phyloP scores from a whole-genome alignment of 2,113 vertebrate species.

The Tachuris rubrigastra region DNA sequence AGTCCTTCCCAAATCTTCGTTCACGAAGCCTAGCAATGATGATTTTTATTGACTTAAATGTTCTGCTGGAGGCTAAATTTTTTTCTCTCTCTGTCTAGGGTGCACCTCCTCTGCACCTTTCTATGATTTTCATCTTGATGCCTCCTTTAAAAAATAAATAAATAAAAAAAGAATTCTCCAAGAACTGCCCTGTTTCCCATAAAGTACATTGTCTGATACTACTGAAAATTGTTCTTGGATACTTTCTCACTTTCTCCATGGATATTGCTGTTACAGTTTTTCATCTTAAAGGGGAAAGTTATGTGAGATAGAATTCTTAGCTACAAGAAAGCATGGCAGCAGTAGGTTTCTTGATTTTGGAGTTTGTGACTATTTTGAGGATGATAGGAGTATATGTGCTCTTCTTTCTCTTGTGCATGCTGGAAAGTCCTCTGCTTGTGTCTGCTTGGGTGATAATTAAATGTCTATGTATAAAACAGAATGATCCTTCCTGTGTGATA shows the following conservation, averaged over 20 bases:
- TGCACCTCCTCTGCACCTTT: neutral
- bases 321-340: neutral
- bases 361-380: neutral
- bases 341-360: neutral
- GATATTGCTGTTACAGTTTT: neutral
- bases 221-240: neutral
- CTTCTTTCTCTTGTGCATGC: neutral
- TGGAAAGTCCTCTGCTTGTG: neutral
- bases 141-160: neutral
- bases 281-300: neutral
- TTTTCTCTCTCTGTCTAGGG: neutral
- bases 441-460: neutral
- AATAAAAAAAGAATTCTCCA: neutral
- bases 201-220: neutral
- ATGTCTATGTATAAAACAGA: neutral
- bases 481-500: neutral
- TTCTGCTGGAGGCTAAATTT: neutral
- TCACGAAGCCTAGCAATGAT: no score
- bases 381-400: neutral
- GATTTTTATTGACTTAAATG: neutral
- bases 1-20: no score
- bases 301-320: neutral
- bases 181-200: neutral
- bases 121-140: neutral
- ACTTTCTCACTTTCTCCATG: neutral